Evolutionary conservation across 1,140 invertebrate genomes (phyloP), one percentile per base, ranked within the genome.

Genomic region (Cephus cinctus): DNA sequence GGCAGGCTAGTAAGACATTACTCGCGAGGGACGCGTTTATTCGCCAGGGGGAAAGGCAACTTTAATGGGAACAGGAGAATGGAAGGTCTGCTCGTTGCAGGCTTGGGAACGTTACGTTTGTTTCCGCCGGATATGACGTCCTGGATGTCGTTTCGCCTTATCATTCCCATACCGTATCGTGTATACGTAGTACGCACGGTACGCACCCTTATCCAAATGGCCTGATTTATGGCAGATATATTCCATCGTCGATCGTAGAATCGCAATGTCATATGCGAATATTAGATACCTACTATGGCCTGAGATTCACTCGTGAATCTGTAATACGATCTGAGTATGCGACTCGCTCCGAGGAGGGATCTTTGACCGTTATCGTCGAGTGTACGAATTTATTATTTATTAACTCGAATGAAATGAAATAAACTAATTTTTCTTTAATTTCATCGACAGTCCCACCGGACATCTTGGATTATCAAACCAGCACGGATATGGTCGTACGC

Each of bases 401-500:
- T 30, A 30, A 8, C 9, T 30, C 12, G 1, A 30, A 12, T 30
- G 27, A 12, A 30, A 30, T 9, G n/a, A 30, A 30, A 30, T 8
- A 30, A 30, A 30, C n/a, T 27, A 27, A 27, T 27, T 27, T 27
- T 8, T 27, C 46, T 36, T 42, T 30, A 34, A 40, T 52, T 44
- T 59, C 58, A 36, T 69, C 69, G 71, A 30, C 76, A 94, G 92
- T 95, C 51, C 91, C 91, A 18, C 92, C 92, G 20, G 87, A 91
- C 67, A 92, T 90, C 57, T 73, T 92, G 64, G 89, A 93, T 76
- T 85, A 87, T 58, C 83, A 88, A 38, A 92, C 90, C 23, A 90
- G 90, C 64, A 86, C 88, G 8, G 92, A 95, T 72, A 88, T 94
- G 77, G 87, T 94, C 41, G 88, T 91, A n/a, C 75, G 87, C 30